Evolutionary conservation across 2,888 invertebrate genomes (phyloP).

Genomic region (Pachycephus smyrnensis): DNA sequence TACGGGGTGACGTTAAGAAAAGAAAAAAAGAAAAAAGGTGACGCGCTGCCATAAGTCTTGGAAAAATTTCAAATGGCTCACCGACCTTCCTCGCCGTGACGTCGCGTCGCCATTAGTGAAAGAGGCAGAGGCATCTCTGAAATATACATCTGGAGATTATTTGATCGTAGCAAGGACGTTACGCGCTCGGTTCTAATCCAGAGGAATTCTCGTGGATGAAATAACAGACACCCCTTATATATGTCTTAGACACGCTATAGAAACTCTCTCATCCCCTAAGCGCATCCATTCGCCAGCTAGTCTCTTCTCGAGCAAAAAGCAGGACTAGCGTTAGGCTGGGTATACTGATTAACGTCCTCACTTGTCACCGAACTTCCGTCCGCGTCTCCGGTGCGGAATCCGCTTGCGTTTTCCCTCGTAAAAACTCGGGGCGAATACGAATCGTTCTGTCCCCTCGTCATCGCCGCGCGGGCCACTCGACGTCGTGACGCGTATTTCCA

Average conservation of each 20-base stretch:
- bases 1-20: background rate
- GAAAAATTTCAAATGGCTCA: background rate
- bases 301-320: background rate
- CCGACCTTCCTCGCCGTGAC: background rate
- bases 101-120: background rate
- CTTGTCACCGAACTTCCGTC: conserved; percentile 7
- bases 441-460: background rate
- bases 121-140: background rate
- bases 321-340: background rate
- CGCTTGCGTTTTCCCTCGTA: background rate
- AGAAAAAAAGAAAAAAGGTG: background rate
- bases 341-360: conserved; percentile 8
- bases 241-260: background rate
- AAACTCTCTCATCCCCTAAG: background rate
- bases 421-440: background rate
- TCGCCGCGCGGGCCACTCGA: background rate
- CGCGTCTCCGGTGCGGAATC: background rate
- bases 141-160: background rate
- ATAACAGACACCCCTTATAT: background rate
- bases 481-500: background rate
- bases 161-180: background rate
- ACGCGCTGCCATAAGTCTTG: background rate
- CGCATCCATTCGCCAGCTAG: background rate
- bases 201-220: background rate
- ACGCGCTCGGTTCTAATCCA: background rate